Evolutionary conservation across 2,888 invertebrate genomes (phyloP), one percentile per base, ranked within the genome.

Genomic region (Melipona beecheii): DNA sequence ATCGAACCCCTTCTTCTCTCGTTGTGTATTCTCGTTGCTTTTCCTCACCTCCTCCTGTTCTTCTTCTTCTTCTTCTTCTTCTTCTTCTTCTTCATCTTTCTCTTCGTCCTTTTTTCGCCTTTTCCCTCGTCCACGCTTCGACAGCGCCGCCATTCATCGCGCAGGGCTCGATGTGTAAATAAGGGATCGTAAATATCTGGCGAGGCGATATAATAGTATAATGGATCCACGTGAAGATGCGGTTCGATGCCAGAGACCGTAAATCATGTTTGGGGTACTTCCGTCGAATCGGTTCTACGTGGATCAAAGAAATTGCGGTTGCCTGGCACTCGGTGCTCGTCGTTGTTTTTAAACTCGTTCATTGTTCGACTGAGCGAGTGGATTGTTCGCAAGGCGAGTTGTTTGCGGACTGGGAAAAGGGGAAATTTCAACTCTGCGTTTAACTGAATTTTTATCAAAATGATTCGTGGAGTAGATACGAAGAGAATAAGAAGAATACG

Each of bases 291-390:
- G 74, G 68, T 65, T 65, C 75, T 69, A 31, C 27, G 78, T 62
- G 74, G 49, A 86, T 84, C 84, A 31, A 66, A 77, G 74, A 79
- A 85, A 83, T 78, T 85, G 87, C 65, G 83, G 87, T 89, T 86
- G 80, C 56, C 13, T 68, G 65, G 77, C 54, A 69, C 27, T 87
- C 76, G 73, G 70, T 58, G 82, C 43, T 83, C 78, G 84, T 68
- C 86, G 84, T 84, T 43, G 43, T 65, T 65, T 27, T 58, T 58
- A 50, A 15, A 5, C 0, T 19, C 24, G 43, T 43, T 68, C 74
- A 70, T 87, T 87, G 87, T 86, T 54, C 54, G 6, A 17, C 19
- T 58, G 2, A 17, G 3, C 3, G 5, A 2, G 58, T 0, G 15
- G 56, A 73, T 60, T 76, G 68, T 81, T 54, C n/a, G 0, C 11